Evolutionary conservation across 2,888 invertebrate genomes (phyloP), one percentile per base, ranked within the genome.

Genomic region (Melikaiella ostensackeni): DNA sequence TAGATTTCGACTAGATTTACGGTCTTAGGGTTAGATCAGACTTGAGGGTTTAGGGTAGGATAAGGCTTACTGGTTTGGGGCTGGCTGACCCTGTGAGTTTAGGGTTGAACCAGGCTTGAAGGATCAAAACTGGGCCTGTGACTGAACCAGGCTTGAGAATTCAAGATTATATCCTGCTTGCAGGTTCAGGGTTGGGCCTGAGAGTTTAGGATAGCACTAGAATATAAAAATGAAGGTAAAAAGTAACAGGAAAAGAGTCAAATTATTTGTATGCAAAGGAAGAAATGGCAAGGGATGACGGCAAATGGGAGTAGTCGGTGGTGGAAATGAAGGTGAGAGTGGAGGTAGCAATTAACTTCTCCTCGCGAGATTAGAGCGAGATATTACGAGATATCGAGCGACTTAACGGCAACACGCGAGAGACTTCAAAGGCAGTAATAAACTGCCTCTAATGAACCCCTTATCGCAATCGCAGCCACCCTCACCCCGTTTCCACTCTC

Each of bases 321-420:
- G 78, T 74, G 76, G 76, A 79, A 81, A 77, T 75, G 82, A 81
- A 62, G 70, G 75, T 57, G 76, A 76, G 74, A 79, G 78, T 76
- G 79, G 78, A 84, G 85, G 84, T 85, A 87, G 90, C 89, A 91
- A 91, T 91, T 91, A 91, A 91, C 91, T 91, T 91, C 91, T 91
- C 90, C 91, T 90, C 88, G 89, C 88, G 88, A 91, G 91, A 91
- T 91, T 91, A 90, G 90, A 91, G 87, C 90, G 86, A 90, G 91
- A 91, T 91, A 91, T 91, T 91, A 89, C 89, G 89, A 91, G 90
- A 91, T 91, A 91, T 91, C 91, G 91, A 91, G 90, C 91, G 89
- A 90, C 91, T 91, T 89, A 90, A 91, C 89, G 89, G 91, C 88
- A 90, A 90, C 91, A 91, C 91, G 91, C 91, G 89, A 91, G 90